Percentiles rank a stretch among this genome's conserved stretches.
Conservation (phyloP, 2,888 invertebrate genomes). For the Gortyna flavago region DNA sequence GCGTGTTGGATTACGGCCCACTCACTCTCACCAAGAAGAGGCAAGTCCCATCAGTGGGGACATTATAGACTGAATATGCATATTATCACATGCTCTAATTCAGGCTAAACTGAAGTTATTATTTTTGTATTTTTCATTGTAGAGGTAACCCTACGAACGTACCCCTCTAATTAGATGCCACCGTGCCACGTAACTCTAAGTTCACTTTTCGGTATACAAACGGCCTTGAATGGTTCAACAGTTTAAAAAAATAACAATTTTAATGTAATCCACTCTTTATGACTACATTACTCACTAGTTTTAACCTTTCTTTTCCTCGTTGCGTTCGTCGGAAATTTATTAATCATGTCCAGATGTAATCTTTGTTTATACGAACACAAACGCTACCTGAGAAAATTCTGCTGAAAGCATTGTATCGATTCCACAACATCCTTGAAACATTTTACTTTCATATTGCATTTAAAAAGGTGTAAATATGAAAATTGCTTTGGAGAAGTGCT, state of each 20-base stretch:
- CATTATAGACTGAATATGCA: too few species aligned
- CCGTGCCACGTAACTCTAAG: not conserved
- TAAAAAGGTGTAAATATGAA: slow-evolving; percentile 23
- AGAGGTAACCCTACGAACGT: not conserved
- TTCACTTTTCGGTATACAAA: not conserved
- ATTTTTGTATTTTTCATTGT: not conserved
- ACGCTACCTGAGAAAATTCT: slow-evolving; percentile 13
- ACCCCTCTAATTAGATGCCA: not conserved
- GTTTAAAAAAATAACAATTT: not conserved
- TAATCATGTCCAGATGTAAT: slow-evolving; percentile 38
- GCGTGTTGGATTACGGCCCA: too few species aligned
- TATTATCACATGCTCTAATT: not conserved
- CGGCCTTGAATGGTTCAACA: not conserved
- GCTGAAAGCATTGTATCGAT: not conserved
- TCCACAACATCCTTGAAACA: slow-evolving; percentile 27
- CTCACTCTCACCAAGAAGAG: too few species aligned
- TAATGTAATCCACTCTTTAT: slow-evolving; percentile 17
- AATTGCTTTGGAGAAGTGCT: slow-evolving; percentile 13
- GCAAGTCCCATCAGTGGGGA: too few species aligned
- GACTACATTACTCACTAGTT: slow-evolving; percentile 39
- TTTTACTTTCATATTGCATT: slow-evolving; percentile 31
- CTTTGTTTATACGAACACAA: slow-evolving; percentile 1
- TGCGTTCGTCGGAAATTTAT: slow-evolving; percentile 40
- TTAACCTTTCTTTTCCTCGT: slow-evolving; percentile 34
- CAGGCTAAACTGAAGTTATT: not conserved